Percentiles rank a stretch among this genome's conserved stretches.
Evolutionary conservation across 2,797 vertebrate species (phyloP).

Genomic region (Chrosomus eos): DNA sequence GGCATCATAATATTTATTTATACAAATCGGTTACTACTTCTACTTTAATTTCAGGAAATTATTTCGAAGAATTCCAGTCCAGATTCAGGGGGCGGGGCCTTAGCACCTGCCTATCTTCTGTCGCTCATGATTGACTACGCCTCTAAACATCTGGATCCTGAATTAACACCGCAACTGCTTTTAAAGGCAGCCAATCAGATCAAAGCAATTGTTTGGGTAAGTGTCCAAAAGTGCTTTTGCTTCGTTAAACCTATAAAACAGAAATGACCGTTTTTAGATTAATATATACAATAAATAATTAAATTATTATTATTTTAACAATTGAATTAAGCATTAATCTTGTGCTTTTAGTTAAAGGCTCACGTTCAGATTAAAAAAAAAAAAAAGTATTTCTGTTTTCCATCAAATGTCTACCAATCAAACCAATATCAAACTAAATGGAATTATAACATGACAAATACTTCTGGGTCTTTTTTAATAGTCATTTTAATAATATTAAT

Average conservation of each 20-base stretch:
- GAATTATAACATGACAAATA: neutral
- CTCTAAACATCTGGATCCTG: constrained; percentile 86
- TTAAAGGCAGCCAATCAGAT: constrained; percentile 89
- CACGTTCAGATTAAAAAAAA: too few species aligned
- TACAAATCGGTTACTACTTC: constrained; percentile 12
- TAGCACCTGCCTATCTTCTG: constrained; percentile 89
- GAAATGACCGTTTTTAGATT: neutral
- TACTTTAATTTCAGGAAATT: constrained; percentile 79
- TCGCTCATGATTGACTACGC: constrained; percentile 91
- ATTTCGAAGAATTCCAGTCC: constrained; percentile 84
- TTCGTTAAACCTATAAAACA: neutral
- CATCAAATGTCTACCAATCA: neutral
- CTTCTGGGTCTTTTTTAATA: neutral
- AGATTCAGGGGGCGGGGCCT: constrained; percentile 73
- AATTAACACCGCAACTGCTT: constrained; percentile 85
- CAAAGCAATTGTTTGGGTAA: constrained; percentile 92
- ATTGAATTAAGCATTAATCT: neutral
- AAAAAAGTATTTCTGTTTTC: neutral
- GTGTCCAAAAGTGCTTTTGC: constrained; percentile 51
- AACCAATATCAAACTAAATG: neutral
- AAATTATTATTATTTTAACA: neutral
- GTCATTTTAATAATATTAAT: neutral
- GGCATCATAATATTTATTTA: constrained; percentile 23
- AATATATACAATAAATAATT: neutral
- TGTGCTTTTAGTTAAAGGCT: neutral